Percentiles rank a stretch among this genome's conserved stretches.
Evolutionary conservation across 2,888 invertebrate genomes (phyloP).

Genomic region (Norana najaformis): DNA sequence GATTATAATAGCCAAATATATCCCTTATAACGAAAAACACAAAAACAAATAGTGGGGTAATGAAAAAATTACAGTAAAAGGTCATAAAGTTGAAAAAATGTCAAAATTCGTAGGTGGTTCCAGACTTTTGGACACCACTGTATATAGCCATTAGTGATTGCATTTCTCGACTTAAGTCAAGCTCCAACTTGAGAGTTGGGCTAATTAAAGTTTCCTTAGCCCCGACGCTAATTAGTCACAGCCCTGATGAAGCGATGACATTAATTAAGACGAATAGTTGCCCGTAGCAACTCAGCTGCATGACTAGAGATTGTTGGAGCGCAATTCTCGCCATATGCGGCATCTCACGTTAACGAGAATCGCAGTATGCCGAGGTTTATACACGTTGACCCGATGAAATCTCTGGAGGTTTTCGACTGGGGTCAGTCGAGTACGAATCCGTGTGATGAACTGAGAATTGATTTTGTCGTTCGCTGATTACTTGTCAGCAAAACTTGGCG

Average conservation of each 20-base stretch:
- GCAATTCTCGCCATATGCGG: too few relatives aligned
- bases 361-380: neutral
- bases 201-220: neutral
- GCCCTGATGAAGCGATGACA: neutral
- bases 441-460: neutral
- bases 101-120: too few relatives aligned
- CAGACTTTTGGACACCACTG: too few relatives aligned
- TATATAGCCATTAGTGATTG: neutral
- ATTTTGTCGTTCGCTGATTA: neutral
- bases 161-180: neutral
- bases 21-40: too few relatives aligned
- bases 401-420: neutral
- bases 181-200: neutral
- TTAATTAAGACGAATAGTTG: neutral
- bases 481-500: neutral
- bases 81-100: too few relatives aligned
- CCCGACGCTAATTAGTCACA: neutral
- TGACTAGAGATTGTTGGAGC: neutral
- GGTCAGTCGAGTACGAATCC: neutral
- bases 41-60: too few relatives aligned
- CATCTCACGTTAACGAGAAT: neutral
- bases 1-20: too few relatives aligned
- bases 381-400: neutral
- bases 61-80: too few relatives aligned
- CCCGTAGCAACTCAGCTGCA: neutral